Base-by-base conservation (phyloP, 1,140 invertebrate genomes). In the Diabrotica undecimpunctata region DNA sequence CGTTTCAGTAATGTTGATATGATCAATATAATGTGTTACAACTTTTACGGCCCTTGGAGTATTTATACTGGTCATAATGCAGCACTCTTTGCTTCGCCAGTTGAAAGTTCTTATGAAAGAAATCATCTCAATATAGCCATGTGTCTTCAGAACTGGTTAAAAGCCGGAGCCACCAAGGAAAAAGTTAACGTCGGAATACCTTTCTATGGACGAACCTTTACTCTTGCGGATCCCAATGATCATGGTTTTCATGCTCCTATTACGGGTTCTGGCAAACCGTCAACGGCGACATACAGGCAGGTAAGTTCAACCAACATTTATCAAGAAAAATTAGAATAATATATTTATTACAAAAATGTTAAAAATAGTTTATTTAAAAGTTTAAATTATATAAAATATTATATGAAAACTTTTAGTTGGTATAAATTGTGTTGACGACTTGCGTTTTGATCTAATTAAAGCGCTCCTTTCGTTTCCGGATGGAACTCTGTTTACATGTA, bases 1-100 rank as follows among this genome's bases (percentile, higher is more conserved):
- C 75, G 62, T 77, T 66, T 7, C 51, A 75, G 80, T 66, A 75
- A 80, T 54, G 72, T 89, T n/a, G 85, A 90, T 71, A 85, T 84
- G 63, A 80, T 90, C 8, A 88, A 88, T 71, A 67, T 90, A 6
- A 88, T 89, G 86, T 79, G 82, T 12, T 90, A 89, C 72, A 87
- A 89, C 74, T 86, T 84, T 64, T 87, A 88, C 72, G 87, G 86
- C 5, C 68, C 80, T 7, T 88, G 86, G 86, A 87, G 89, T 63
- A 71, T 69, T 0, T 71, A 69, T 6, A 83, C 85, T 5, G 86
- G 85, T 5, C 78, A 82, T 54, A 85, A 85, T 70, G 81, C 85
- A 9, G 85, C 86, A 0, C 77, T 88, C 58, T 85, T 83, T 68
- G 65, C 65, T 14, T 68, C 81, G 14, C 78, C 81, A 12, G 75